Conservation (phyloP, 2,113 vertebrate genomes). For the Grallaria varia region DNA sequence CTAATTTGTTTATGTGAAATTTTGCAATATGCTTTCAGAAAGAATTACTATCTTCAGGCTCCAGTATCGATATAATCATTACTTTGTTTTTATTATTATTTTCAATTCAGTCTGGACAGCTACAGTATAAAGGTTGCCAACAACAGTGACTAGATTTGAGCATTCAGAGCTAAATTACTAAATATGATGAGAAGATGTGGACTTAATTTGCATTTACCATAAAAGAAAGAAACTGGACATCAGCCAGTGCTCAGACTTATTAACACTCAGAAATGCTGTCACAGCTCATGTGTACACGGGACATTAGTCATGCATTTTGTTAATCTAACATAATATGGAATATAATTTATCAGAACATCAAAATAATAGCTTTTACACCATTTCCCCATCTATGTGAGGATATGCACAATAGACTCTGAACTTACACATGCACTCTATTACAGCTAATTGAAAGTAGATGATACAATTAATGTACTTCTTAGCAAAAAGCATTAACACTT, state of each 20-base stretch:
- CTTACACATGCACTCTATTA: constrained; percentile 73
- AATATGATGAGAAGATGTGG: constrained; percentile 57
- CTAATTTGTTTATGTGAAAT: not conserved
- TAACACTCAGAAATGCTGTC: constrained; percentile 77
- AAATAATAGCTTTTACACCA: constrained; percentile 79
- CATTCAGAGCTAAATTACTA: constrained; percentile 58
- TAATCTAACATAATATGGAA: constrained; percentile 80
- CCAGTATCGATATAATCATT: not conserved
- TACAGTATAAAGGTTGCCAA: constrained; percentile 29
- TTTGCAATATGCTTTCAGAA: not conserved
- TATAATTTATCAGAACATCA: constrained; percentile 82
- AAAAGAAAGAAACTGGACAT: constrained; percentile 71
- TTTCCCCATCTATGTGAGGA: constrained; percentile 68
- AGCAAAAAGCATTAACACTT: constrained; percentile 72
- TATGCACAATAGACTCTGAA: constrained; percentile 75
- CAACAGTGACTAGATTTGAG: constrained; percentile 29
- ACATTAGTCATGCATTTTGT: constrained; percentile 82
- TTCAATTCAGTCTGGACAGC: not conserved
- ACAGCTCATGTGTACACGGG: constrained; percentile 71
- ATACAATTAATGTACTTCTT: constrained; percentile 78
- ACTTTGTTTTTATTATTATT: constrained; percentile 24
- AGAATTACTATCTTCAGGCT: not conserved
- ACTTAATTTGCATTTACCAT: constrained; percentile 65
- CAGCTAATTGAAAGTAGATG: constrained; percentile 80
- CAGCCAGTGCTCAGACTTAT: constrained; percentile 79